These are phyloP conservation scores for Spinus pinus DNA, from an alignment of 2,797 vertebrate genomes.

Conservation along the genomic window DNA sequence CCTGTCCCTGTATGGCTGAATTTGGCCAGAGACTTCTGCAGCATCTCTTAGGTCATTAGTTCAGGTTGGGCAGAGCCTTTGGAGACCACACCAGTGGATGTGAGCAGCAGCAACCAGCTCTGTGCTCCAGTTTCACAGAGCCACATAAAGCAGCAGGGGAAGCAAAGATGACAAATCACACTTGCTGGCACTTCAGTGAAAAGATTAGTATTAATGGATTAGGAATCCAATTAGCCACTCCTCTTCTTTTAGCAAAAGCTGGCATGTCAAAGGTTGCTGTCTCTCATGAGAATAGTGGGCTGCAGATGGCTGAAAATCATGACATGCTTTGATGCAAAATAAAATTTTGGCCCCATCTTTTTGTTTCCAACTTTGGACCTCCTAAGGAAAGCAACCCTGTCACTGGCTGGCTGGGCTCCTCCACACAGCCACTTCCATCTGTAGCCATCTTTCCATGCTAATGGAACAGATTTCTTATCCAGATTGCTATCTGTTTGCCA, in stretches of 20 bases:
- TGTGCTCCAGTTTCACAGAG: not conserved
- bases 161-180: constrained; percentile 23
- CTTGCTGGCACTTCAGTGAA: constrained; percentile 23
- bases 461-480: constrained; percentile 70
- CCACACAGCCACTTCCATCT: constrained; percentile 49
- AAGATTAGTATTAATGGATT: constrained; percentile 60
- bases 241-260: constrained; percentile 46
- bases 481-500: constrained; percentile 72
- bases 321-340: constrained; percentile 19
- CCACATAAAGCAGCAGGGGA: not conserved
- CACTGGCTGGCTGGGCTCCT: constrained; percentile 21
- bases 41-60: not conserved
- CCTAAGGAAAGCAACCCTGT: constrained; percentile 36
- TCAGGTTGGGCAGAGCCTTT: not conserved
- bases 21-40: not conserved
- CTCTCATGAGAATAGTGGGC: constrained; percentile 11
- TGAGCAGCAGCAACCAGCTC: not conserved
- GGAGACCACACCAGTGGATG: not conserved
- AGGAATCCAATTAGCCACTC: constrained; percentile 63
- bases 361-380: constrained; percentile 1
- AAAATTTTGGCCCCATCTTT: not conserved
- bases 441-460: constrained; percentile 48
- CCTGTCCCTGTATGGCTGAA: not conserved
- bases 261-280: constrained; percentile 32
- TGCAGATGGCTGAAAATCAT: constrained; percentile 44